Base-by-base conservation (phyloP, 2,113 vertebrate species). In the Vireo altiloquus region DNA sequence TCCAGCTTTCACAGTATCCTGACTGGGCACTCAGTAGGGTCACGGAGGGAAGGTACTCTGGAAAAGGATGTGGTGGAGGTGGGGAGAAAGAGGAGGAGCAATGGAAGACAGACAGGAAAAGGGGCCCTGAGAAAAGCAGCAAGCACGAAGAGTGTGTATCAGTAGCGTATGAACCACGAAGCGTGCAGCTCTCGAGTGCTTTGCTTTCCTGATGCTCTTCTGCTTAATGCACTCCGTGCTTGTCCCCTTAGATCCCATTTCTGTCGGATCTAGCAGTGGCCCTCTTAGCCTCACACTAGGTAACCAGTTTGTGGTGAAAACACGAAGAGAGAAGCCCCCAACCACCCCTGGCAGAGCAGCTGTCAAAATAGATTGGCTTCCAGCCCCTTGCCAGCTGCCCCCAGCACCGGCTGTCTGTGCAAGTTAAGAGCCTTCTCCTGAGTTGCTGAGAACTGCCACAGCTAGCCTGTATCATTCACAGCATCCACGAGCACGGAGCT, bases 381-480 rank as follows among this genome's bases (percentile, higher is more conserved):
- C 66, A 96, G 81, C 90, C 86, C 89, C 82, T 89, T 76, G 83
- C 91, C 94, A 89, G 95, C 87, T 96, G 94, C 94, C 92, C 84
- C 83, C 70, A 97, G 94, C 88, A 59, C 79, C 1, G 13, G 10
- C 91, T 97, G 95, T 97, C 96, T 54, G 47, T 54, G 82, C 0
- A 6, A 74, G 87, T 97, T 97, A 96, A 61, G 72, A 87, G 59
- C 61, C 72, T 86, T 78, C 65, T 94, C 54, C 90, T 95, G 94
- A 97, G 95, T 37, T 93, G 92, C 95, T 94, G 93, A 96, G 93
- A 84, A 86, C 65, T 91, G 94, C 95, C 89, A 82, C 81, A 80
- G 90, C 87, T 50, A 64, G 92, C 95, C 95, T 92, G 82, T 95
- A 97, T 97, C 95, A 95, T 78, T 93, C 95, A 95, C 94, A 96